Base-by-base conservation (phyloP, 2,888 invertebrate genomes). In the Ecdyonurus torrentis region DNA sequence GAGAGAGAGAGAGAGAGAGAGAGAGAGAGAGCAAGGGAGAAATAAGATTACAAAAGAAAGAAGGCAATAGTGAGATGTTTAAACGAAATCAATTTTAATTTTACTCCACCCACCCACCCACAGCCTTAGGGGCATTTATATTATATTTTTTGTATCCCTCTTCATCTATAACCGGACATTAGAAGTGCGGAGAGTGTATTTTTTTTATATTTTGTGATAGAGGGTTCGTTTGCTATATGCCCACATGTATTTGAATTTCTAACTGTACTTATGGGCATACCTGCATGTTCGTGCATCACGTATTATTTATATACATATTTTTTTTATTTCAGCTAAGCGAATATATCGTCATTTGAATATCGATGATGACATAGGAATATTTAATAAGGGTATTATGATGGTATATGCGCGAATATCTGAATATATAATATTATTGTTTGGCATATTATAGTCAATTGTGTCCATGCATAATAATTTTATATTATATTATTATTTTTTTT, bases 31-130 rank as follows among this genome's bases (percentile, higher is more conserved):
- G n/a, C n/a, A n/a, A n/a, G n/a, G n/a, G 37, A 15, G 37, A 37
- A 15, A 37, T 5, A 37, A 37, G 37, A 37, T 37, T 37, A 37
- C 37, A 37, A 37, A n/a, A n/a, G n/a, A n/a, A n/a, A n/a, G n/a
- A n/a, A 37, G 37, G 25, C 61, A 53, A 52, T 53, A 53, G 25
- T 59, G 61, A 61, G 55, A 55, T 61, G 61, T 55, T 61, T 61
- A 61, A 62, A 25, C 62, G 59, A 62, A 62, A 62, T 62, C 62
- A 62, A 62, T 59, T 62, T 59, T 62, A 62, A 62, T 62, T 62
- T 59, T 50, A 60, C 24, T 19, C n/a, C 2, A 7, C 24, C 37
- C 37, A n/a, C n/a, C n/a, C n/a, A n/a, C n/a, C n/a, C n/a, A n/a
- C n/a, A n/a, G 37, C 37, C 37, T 37, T 15, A 10, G 37, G 37